These are phyloP conservation scores for Corythaeola cristata DNA, from an alignment of 2,113 vertebrate genomes.

Conservation along the genomic window DNA sequence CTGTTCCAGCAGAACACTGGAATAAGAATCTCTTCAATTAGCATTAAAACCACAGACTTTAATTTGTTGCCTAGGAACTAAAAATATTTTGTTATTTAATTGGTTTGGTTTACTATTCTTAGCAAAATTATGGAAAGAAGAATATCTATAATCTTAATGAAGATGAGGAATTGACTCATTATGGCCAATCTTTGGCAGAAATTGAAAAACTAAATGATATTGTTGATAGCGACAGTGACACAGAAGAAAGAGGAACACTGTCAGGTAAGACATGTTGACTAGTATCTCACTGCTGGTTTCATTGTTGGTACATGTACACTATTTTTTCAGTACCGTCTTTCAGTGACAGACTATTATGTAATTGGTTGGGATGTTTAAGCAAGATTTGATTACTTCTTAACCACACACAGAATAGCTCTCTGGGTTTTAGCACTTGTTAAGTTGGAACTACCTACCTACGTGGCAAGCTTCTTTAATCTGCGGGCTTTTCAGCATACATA, in stretches of 20 bases:
- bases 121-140: conserved; percentile 88
- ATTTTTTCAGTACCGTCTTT: neutral
- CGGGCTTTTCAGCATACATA: neutral
- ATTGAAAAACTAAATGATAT: conserved; percentile 88
- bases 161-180: conserved; percentile 96
- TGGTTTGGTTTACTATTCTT: neutral
- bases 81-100: neutral
- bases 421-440: neutral
- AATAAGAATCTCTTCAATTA: neutral
- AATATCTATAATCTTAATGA: conserved; percentile 93
- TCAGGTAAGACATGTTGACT: conserved; percentile 80
- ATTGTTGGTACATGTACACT: accelerated
- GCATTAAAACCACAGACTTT: neutral
- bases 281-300: neutral
- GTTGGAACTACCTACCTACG: neutral
- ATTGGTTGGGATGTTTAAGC: neutral
- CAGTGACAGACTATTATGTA: neutral
- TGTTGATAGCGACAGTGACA: conserved; percentile 88
- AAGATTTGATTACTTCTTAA: neutral
- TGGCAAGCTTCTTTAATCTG: neutral
- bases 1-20: neutral
- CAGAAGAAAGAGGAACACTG: conserved; percentile 84
- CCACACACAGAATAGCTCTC: neutral
- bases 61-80: neutral
- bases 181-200: conserved; percentile 93